Evolutionary conservation across 2,797 vertebrate species (phyloP).

Genomic region (Artibeus jamaicensis): DNA sequence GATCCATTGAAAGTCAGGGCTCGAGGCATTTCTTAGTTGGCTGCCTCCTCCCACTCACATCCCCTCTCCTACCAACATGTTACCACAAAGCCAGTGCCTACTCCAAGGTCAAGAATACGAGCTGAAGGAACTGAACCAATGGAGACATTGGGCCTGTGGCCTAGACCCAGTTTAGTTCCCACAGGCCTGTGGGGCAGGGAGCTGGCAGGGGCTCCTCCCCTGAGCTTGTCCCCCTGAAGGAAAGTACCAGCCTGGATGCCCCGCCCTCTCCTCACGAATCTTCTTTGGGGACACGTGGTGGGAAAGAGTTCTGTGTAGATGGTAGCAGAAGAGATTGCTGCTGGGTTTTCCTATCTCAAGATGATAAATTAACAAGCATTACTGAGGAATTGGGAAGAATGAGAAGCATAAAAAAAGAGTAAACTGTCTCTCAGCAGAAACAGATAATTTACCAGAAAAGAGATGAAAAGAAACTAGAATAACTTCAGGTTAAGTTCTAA

Average conservation of each 20-base stretch:
- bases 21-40: not conserved
- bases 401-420: conserved; percentile 25
- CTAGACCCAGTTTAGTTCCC: not conserved
- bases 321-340: not conserved
- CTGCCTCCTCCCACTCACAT: not conserved
- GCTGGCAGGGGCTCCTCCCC: rapidly evolving
- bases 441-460: conserved; percentile 36
- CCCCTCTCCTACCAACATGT: not conserved
- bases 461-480: conserved; percentile 51
- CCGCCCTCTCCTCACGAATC: rapidly evolving
- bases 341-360: not conserved
- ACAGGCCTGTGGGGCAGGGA: too few species aligned
- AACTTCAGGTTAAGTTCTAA: not conserved
- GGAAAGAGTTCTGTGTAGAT: not conserved
- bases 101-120: not conserved
- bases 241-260: rapidly evolving
- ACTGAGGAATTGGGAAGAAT: conserved; percentile 22
- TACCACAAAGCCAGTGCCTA: rapidly evolving
- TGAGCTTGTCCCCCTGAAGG: not conserved
- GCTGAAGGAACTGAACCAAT: not conserved
- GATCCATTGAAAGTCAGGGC: not conserved
- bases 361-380: conserved; percentile 27
- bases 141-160: not conserved
- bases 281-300: not conserved
- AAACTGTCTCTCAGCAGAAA: conserved; percentile 27